These are phyloP conservation scores for Oryzaephilus surinamensis DNA, from an alignment of 1,140 invertebrate species.

Conservation along the genomic window DNA sequence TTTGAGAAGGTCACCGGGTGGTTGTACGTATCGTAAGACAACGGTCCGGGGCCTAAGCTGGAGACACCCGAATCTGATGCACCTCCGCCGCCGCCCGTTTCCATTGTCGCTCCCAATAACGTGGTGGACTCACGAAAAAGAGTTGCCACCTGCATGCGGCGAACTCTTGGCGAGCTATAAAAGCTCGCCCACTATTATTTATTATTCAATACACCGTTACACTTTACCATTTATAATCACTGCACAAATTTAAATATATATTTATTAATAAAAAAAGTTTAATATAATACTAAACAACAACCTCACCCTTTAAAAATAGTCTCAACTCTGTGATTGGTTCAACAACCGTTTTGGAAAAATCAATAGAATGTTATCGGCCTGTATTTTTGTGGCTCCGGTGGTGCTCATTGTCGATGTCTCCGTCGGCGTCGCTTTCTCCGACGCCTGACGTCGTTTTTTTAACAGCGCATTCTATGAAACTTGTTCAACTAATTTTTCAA, in stretches of 20 bases:
- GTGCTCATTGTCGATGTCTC: constrained; percentile 33
- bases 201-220: constrained; percentile 27
- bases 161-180: constrained; percentile 29
- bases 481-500: constrained; percentile 16
- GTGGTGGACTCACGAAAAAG: constrained; percentile 57
- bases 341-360: constrained; percentile 39
- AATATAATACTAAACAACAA: constrained; percentile 33
- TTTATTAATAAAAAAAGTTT: too few relatives aligned
- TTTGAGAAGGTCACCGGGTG: constrained; percentile 33
- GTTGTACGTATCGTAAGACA: constrained; percentile 32
- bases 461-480: constrained; percentile 30
- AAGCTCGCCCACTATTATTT: constrained; percentile 23
- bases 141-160: constrained; percentile 56
- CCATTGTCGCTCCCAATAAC: constrained; percentile 51
- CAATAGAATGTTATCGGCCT: constrained; percentile 37
- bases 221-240: too few relatives aligned
- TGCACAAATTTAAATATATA: too few relatives aligned
- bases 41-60: constrained; percentile 25
- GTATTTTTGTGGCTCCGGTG: constrained; percentile 35
- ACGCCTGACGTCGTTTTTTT: constrained; percentile 29
- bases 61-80: constrained; percentile 20
- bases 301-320: constrained; percentile 40
- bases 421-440: constrained; percentile 31
- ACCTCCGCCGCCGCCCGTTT: constrained; percentile 36
- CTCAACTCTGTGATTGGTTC: constrained; percentile 38